A percentile compares a stretch with the other conserved stretches of the same genome.
phyloP scores from a whole-genome alignment of 2,797 vertebrate genomes.

The Pteropus rufus region DNA sequence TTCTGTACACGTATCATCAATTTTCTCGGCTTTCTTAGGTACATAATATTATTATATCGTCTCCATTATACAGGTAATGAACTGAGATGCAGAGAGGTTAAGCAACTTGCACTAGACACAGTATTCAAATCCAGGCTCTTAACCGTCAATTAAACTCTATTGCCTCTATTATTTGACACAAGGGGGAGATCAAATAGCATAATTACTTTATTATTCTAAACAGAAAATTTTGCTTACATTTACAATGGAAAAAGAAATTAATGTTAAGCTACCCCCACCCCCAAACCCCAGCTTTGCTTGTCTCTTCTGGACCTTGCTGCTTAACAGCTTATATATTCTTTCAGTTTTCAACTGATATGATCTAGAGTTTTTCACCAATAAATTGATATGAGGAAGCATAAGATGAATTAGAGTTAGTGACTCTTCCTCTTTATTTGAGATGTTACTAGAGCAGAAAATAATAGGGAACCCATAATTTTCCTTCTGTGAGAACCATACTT shows the following conservation, averaged over 20 bases:
- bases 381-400: not conserved
- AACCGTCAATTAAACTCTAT: not conserved
- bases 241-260: not conserved
- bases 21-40: not conserved
- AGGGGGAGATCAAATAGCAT: not conserved
- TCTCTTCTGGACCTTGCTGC: not conserved
- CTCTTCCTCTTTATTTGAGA: not conserved
- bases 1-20: not conserved
- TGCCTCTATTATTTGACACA: not conserved
- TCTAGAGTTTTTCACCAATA: not conserved
- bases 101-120: not conserved
- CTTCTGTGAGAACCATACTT: not conserved
- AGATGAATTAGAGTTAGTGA: not conserved
- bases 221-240: not conserved
- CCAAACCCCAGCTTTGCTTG: not conserved
- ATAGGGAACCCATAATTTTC: not conserved
- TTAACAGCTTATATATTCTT: not conserved
- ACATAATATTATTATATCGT: not conserved
- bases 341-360: not conserved
- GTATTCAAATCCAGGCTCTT: not conserved
- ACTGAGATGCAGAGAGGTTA: not conserved
- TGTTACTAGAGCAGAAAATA: not conserved
- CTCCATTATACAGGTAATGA: not conserved
- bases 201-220: not conserved
- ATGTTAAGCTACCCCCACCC: not conserved